phyloP scores from a whole-genome alignment of 1,140 invertebrate species.

The Kradibia gibbosae region DNA sequence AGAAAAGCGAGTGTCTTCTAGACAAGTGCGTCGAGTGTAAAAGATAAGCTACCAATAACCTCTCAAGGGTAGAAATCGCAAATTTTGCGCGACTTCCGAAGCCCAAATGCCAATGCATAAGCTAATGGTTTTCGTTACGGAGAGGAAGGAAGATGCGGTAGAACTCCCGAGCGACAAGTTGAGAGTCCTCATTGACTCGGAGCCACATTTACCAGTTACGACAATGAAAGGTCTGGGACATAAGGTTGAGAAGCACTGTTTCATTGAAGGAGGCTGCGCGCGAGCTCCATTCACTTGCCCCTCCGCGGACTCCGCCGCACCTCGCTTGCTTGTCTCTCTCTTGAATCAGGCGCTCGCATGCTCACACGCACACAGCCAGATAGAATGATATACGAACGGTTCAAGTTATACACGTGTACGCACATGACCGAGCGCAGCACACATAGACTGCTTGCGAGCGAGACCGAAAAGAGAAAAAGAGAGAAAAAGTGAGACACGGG shows the following conservation, averaged over 20 bases:
- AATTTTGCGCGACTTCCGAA: neutral
- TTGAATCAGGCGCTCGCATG: slow-evolving; percentile 21
- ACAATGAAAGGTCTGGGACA: slow-evolving; percentile 11
- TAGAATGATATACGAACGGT: slow-evolving; percentile 27
- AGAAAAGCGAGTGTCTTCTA: neutral
- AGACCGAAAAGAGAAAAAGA: too few species aligned
- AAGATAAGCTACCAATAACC: neutral
- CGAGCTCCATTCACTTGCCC: slow-evolving; percentile 46
- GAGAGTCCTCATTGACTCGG: slow-evolving; percentile 27
- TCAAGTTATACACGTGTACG: too few species aligned
- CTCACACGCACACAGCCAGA: slow-evolving; percentile 9
- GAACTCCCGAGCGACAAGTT: neutral
- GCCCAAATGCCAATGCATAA: neutral
- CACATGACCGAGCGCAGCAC: too few species aligned
- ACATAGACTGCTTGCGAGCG: too few species aligned
- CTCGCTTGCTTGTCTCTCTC: slow-evolving; percentile 20
- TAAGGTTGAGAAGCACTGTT: slow-evolving; percentile 64
- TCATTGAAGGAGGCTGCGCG: slow-evolving; percentile 68
- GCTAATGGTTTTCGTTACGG: neutral
- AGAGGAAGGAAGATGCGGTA: neutral
- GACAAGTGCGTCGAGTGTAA: neutral
- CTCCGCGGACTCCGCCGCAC: slow-evolving; percentile 32
- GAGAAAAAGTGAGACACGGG: too few species aligned
- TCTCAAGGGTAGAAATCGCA: neutral
- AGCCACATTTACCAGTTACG: slow-evolving; percentile 24